phyloP scores from a whole-genome alignment of 2,888 invertebrate genomes.

The Elgonia sp. region DNA sequence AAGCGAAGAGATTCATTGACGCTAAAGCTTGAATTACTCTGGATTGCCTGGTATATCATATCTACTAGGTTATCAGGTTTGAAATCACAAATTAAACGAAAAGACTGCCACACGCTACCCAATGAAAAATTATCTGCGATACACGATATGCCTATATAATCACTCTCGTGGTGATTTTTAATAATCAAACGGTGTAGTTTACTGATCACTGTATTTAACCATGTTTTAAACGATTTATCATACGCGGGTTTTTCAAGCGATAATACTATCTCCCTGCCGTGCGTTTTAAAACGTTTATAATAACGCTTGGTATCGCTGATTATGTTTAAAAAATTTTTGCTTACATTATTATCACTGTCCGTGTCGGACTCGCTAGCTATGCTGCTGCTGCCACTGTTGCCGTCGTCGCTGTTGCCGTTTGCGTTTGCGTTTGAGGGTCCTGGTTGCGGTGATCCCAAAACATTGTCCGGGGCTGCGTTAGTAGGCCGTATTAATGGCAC shows the following conservation, averaged over 20 bases:
- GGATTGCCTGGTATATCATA: background rate
- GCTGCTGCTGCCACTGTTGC: background rate
- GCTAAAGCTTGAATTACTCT: slow-evolving; percentile 30
- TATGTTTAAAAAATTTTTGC: background rate
- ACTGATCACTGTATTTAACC: background rate
- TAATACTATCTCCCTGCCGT: background rate
- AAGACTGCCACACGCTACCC: slow-evolving; percentile 14
- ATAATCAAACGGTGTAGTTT: background rate
- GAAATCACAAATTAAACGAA: slow-evolving; percentile 15
- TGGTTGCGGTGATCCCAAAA: too few species aligned
- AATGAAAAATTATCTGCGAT: background rate
- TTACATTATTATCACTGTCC: too few species aligned
- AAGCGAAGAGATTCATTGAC: background rate
- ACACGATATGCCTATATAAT: slow-evolving; percentile 25
- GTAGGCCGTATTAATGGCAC: too few species aligned
- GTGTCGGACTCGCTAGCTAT: too few species aligned
- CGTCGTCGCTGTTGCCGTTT: too few species aligned
- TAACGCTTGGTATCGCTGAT: background rate
- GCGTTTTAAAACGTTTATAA: background rate
- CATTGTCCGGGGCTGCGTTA: too few species aligned
- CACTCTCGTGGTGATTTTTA: background rate
- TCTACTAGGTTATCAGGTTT: too few species aligned
- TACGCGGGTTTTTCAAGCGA: background rate
- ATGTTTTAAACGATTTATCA: background rate
- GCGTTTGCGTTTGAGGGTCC: too few species aligned